These are phyloP conservation scores for Trogon melanurus DNA, from an alignment of 2,113 vertebrate species.

Conservation along the genomic window DNA sequence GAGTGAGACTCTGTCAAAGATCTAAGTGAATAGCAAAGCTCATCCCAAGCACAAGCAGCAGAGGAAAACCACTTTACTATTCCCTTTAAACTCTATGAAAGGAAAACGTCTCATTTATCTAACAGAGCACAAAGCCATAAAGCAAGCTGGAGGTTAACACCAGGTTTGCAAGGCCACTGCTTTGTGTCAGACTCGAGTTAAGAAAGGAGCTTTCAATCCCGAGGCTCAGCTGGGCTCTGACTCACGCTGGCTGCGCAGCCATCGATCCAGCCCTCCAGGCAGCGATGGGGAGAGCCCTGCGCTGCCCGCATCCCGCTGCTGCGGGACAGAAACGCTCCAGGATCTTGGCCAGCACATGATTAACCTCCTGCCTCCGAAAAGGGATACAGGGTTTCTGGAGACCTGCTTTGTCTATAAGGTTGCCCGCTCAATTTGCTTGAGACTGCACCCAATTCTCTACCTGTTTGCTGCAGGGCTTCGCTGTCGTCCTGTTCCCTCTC, in stretches of 20 bases:
- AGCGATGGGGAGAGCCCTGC: not conserved
- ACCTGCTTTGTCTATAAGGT: not conserved
- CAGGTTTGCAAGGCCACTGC: slow-evolving; percentile 74
- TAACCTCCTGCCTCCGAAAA: not conserved
- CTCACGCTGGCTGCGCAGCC: not conserved
- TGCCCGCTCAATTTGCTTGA: not conserved
- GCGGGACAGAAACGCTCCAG: not conserved
- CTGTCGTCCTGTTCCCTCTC: not conserved
- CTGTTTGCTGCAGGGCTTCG: not conserved
- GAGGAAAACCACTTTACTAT: slow-evolving; percentile 78
- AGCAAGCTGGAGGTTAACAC: slow-evolving; percentile 77
- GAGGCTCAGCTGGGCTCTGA: slow-evolving; percentile 35
- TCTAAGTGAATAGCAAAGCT: slow-evolving; percentile 79
- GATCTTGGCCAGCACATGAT: not conserved
- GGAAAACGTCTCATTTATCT: slow-evolving; percentile 78
- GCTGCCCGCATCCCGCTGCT: not conserved
- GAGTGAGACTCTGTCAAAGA: slow-evolving; percentile 52
- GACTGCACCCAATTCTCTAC: not conserved
- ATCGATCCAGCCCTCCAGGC: slow-evolving; percentile 7
- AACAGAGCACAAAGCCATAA: slow-evolving; percentile 74
- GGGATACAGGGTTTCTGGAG: not conserved
- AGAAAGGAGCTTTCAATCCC: slow-evolving; percentile 27
- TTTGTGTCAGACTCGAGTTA: slow-evolving; percentile 59
- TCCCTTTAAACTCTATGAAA: slow-evolving; percentile 82
- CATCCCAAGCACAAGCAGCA: slow-evolving; percentile 62